These are phyloP conservation scores for Dromius quadrimaculatus DNA, from an alignment of 2,888 invertebrate species.

Conservation along the genomic window DNA sequence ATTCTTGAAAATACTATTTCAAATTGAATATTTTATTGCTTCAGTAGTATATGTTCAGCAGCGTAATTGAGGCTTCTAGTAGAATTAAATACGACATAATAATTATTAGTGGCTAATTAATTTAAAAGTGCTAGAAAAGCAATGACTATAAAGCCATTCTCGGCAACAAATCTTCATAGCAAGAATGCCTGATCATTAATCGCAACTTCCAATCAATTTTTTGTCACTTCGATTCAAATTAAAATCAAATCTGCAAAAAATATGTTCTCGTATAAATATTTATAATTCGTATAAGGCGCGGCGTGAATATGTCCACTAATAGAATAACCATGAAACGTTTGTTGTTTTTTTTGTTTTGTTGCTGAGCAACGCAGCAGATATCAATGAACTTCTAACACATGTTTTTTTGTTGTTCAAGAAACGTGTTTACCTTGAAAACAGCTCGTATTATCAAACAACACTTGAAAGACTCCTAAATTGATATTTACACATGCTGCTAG, in stretches of 20 bases:
- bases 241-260: conserved; percentile 28
- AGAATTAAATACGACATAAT: too few species aligned
- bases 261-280: conserved; percentile 36
- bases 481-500: conserved; percentile 42
- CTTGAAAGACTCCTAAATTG: conserved; percentile 41
- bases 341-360: conserved; percentile 22
- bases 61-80: too few species aligned
- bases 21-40: too few species aligned
- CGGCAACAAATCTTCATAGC: background rate
- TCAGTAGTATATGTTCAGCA: too few species aligned
- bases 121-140: conserved; percentile 8
- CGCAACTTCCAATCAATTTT: conserved; percentile 27
- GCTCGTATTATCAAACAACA: conserved; percentile 39
- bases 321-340: conserved; percentile 48
- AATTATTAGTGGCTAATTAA: conserved; percentile 3
- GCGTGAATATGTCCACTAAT: conserved; percentile 28
- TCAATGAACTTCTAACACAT: conserved; percentile 51
- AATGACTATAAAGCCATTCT: conserved; percentile 12
- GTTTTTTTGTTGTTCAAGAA: conserved; percentile 44
- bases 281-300: conserved; percentile 47
- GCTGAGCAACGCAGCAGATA: conserved; percentile 39
- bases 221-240: conserved; percentile 26
- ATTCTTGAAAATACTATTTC: too few species aligned
- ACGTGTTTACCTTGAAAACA: conserved; percentile 49
- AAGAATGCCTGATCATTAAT: conserved; percentile 31